Conservation (phyloP, 2,797 vertebrate species). For the Merluccius polli region DNA sequence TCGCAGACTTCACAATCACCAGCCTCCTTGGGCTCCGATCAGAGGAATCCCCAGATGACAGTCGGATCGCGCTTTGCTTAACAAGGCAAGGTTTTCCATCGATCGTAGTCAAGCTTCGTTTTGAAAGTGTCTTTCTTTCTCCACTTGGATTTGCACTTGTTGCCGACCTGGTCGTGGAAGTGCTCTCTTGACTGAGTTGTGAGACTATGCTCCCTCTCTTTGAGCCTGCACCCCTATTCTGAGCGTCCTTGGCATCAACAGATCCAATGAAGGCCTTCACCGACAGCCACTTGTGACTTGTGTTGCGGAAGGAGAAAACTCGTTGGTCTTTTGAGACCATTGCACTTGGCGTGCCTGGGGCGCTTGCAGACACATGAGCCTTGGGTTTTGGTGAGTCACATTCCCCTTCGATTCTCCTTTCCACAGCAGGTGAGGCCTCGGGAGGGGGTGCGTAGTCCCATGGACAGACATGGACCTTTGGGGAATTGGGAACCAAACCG, state of each 20-base stretch:
- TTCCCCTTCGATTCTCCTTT: slow-evolving; percentile 47
- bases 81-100: slow-evolving; percentile 72
- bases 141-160: slow-evolving; percentile 48
- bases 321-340: slow-evolving; percentile 57
- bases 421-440: slow-evolving; percentile 28
- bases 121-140: slow-evolving; percentile 54
- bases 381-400: slow-evolving; percentile 50
- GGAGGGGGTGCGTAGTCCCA: slow-evolving; percentile 53
- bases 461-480: slow-evolving; percentile 47
- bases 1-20: slow-evolving; percentile 49
- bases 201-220: slow-evolving; percentile 57
- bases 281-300: slow-evolving; percentile 72
- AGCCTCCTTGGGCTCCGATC: slow-evolving; percentile 65
- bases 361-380: slow-evolving; percentile 64
- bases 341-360: slow-evolving; percentile 67
- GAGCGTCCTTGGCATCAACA: slow-evolving; percentile 27
- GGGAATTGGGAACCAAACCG: slow-evolving; percentile 44
- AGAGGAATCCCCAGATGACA: slow-evolving; percentile 68
- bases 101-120: slow-evolving; percentile 60
- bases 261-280: slow-evolving; percentile 74
- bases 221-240: slow-evolving; percentile 9
- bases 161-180: slow-evolving; percentile 46
- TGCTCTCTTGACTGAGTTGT: slow-evolving; percentile 56
- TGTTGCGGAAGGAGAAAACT: slow-evolving; percentile 64
- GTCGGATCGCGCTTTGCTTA: slow-evolving; percentile 70